Percentiles rank a stretch among this genome's conserved stretches.
Conservation (phyloP, 2,113 vertebrate species). For the Lepidothrix coronata region DNA sequence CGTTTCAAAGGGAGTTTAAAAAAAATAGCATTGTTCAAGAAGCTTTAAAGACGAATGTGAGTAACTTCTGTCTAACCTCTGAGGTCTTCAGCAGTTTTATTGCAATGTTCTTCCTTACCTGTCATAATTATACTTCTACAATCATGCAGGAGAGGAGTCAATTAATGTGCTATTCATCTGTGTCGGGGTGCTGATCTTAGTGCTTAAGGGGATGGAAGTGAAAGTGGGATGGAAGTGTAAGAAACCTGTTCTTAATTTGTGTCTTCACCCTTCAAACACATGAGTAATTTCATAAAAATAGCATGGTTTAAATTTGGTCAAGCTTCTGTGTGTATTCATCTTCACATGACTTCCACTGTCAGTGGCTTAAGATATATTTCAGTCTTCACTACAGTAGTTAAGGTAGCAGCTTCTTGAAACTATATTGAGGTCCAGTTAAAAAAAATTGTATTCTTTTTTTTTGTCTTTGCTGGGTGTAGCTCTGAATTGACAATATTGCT, state of each 20-base stretch:
- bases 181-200: neutral
- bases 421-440: neutral
- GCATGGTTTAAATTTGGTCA: neutral
- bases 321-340: neutral
- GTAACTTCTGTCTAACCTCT: neutral
- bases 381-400: neutral
- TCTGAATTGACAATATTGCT: neutral
- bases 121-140: neutral
- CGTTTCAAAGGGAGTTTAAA: neutral
- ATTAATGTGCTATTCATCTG: neutral
- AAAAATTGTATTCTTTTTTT: neutral
- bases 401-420: neutral
- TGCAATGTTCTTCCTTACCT: neutral
- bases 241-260: neutral
- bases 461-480: neutral
- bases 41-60: neutral
- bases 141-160: neutral
- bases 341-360: neutral
- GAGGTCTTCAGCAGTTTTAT: neutral
- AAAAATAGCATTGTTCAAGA: neutral
- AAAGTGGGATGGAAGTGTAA: neutral
- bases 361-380: neutral
- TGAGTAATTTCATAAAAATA: neutral
- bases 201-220: neutral
- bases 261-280: neutral